These are phyloP conservation scores for Tipula helvola DNA, from an alignment of 2,888 invertebrate species.

Conservation along the genomic window DNA sequence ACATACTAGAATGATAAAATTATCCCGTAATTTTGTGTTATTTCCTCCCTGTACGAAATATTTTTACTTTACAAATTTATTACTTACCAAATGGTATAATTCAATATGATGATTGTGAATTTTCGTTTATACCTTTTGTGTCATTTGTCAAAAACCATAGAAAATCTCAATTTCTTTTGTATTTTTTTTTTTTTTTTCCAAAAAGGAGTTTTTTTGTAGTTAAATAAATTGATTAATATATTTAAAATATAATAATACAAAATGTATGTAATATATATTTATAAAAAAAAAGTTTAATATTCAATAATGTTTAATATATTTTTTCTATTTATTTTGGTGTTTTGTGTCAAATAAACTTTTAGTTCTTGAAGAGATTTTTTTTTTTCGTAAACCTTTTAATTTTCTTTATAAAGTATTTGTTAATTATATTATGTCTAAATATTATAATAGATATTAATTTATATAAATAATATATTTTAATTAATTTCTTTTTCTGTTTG, in stretches of 20 bases:
- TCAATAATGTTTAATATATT: neutral
- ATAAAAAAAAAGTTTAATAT: neutral
- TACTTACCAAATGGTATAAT: neutral
- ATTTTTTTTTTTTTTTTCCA: neutral
- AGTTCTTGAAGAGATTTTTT: neutral
- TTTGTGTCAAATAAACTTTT: neutral
- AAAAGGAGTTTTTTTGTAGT: neutral
- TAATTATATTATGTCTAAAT: neutral
- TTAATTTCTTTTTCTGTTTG: neutral
- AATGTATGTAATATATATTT: neutral
- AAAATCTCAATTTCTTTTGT: neutral
- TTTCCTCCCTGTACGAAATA: neutral
- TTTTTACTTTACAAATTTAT: neutral
- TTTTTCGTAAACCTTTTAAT: neutral
- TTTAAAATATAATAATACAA: neutral
- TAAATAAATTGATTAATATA: neutral
- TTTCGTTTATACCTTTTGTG: neutral
- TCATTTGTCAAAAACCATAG: constrained; percentile 4
- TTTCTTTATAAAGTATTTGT: neutral
- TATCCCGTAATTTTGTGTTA: neutral
- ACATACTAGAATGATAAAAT: neutral
- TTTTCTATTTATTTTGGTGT: neutral
- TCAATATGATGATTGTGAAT: neutral
- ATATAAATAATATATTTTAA: neutral
- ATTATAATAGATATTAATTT: too few relatives aligned